These are phyloP conservation scores for Dorcus parallelipipedus DNA, from an alignment of 2,888 invertebrate species.

Conservation along the genomic window DNA sequence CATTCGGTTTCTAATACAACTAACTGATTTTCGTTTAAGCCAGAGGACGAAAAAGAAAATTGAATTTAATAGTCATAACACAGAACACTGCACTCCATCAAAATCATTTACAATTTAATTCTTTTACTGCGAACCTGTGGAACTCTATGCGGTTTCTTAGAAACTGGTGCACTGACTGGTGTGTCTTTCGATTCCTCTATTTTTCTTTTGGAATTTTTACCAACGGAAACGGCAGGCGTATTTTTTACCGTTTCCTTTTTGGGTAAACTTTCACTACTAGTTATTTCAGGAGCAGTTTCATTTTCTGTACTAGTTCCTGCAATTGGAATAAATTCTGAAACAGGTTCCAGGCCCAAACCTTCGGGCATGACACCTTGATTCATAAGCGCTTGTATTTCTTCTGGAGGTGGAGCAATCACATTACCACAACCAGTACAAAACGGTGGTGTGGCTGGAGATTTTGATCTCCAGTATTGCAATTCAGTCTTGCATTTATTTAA, in stretches of 20 bases:
- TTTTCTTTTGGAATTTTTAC: constrained; percentile 36
- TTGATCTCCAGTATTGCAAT: constrained; percentile 86
- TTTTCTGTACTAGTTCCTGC: constrained; percentile 31
- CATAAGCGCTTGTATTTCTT: constrained; percentile 60
- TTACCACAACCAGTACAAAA: constrained; percentile 74
- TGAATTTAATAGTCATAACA: constrained; percentile 12
- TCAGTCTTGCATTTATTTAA: constrained; percentile 90
- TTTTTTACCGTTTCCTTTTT: constrained; percentile 14
- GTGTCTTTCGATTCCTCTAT: constrained; percentile 33
- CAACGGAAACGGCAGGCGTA: constrained; percentile 16
- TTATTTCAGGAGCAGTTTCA: constrained; percentile 4
- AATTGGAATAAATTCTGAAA: constrained; percentile 48
- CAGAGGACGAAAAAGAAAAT: constrained; percentile 10
- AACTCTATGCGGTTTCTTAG: constrained; percentile 37
- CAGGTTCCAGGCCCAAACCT: constrained; percentile 43
- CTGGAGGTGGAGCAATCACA: constrained; percentile 55
- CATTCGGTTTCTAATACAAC: not conserved
- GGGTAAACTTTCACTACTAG: constrained; percentile 1
- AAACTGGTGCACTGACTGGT: constrained; percentile 25
- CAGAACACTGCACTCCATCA: constrained; percentile 11
- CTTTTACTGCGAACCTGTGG: constrained; percentile 40
- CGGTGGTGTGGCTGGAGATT: constrained; percentile 71
- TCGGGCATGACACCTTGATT: constrained; percentile 60
- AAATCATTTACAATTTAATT: constrained; percentile 31
- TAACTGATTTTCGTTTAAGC: constrained; percentile 12